Evolutionary conservation across 2,113 vertebrate species (phyloP).

Genomic region (Xyliphius kryptos): DNA sequence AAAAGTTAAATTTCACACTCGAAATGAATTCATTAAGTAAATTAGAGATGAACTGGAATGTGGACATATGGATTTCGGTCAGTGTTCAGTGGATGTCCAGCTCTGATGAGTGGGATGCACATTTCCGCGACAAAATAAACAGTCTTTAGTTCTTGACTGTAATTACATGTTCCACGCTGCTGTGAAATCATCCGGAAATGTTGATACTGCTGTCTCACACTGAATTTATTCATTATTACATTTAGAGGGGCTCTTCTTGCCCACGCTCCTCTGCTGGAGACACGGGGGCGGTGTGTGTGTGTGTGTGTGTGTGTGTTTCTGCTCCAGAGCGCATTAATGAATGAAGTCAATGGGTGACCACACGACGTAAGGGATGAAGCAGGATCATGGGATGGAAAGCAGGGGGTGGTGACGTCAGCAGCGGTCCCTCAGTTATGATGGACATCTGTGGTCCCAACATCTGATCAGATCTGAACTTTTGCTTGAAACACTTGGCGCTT

Average conservation of each 20-base stretch:
- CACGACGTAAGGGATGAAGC: slow-evolving; percentile 15
- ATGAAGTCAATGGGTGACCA: slow-evolving; percentile 28
- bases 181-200: too few relatives aligned
- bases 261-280: neutral
- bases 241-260: neutral
- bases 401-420: slow-evolving; percentile 23
- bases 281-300: slow-evolving; percentile 10
- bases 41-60: too few relatives aligned
- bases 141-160: too few relatives aligned
- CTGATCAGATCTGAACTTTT: slow-evolving; percentile 26
- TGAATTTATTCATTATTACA: too few relatives aligned
- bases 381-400: neutral
- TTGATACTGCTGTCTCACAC: too few relatives aligned
- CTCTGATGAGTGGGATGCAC: too few relatives aligned
- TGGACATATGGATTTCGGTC: too few relatives aligned
- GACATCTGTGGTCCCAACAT: slow-evolving; percentile 23
- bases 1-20: too few relatives aligned
- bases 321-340: slow-evolving; percentile 27
- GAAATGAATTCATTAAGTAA: too few relatives aligned
- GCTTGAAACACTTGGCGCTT: neutral
- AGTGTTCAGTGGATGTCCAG: too few relatives aligned
- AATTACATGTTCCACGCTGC: too few relatives aligned
- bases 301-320: neutral
- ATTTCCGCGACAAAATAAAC: too few relatives aligned
- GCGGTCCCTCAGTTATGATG: slow-evolving; percentile 15